A percentile compares a stretch with the other conserved stretches of the same genome.
These are phyloP conservation scores for Corythoichthys haematopterus DNA, from an alignment of 2,113 vertebrate species.

Conservation along the genomic window DNA sequence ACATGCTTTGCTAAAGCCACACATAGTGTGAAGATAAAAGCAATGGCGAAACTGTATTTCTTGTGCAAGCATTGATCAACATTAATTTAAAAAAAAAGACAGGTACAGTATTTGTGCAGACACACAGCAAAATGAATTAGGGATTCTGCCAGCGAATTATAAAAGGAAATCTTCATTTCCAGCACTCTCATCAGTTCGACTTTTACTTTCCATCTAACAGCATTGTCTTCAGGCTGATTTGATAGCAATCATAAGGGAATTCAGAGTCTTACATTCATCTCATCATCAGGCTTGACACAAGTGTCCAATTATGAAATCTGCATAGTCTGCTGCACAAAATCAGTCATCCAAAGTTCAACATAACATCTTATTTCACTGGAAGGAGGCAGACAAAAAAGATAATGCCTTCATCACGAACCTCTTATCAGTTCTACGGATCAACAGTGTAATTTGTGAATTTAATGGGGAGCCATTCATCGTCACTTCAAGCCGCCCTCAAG, in stretches of 20 bases:
- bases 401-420: neutral
- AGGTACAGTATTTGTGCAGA: neutral
- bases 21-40: neutral
- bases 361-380: constrained; percentile 4
- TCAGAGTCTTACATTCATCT: neutral
- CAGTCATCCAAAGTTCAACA: constrained; percentile 7
- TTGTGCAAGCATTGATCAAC: neutral
- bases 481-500: neutral
- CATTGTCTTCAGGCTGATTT: neutral
- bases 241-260: neutral
- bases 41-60: neutral
- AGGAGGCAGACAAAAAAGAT: neutral
- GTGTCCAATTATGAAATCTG: constrained; percentile 1
- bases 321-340: neutral
- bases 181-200: neutral
- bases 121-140: neutral
- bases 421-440: neutral
- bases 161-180: neutral
- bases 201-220: neutral
- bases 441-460: neutral
- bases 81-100: neutral
- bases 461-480: neutral
- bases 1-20: too few species aligned
- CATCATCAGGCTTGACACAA: neutral
- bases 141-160: neutral